Percentiles rank a stretch among this genome's conserved stretches.
Conservation (phyloP, 2,797 vertebrate species). For the Salmo trutta region DNA sequence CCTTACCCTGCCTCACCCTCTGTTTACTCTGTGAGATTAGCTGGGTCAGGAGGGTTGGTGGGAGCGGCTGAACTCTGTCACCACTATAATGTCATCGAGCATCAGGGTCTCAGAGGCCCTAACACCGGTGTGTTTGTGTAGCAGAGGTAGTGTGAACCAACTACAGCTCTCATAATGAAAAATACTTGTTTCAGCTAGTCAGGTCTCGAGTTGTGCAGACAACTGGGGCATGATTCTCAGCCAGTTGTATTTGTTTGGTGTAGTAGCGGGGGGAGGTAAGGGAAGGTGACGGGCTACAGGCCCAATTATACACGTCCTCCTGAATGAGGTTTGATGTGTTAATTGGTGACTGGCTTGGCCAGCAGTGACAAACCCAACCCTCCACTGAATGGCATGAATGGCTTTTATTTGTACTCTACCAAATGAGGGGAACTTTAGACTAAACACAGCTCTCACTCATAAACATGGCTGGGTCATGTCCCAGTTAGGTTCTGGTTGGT, state of each 20-base stretch:
- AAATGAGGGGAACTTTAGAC: slow-evolving; percentile 18
- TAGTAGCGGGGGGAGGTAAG: not conserved
- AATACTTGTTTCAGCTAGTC: not conserved
- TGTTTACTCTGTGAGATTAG: not conserved
- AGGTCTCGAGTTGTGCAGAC: not conserved
- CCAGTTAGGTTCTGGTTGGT: not conserved
- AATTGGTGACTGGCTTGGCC: slow-evolving; percentile 29
- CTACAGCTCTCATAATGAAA: not conserved
- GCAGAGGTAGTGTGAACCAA: not conserved
- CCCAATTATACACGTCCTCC: slow-evolving; percentile 12
- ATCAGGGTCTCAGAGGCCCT: not conserved
- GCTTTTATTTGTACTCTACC: slow-evolving; percentile 16
- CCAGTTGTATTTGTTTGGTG: slow-evolving; percentile 31
- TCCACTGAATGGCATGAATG: slow-evolving; percentile 9
- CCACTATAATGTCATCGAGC: not conserved
- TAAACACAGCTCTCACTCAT: slow-evolving; percentile 18
- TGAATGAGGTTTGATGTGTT: slow-evolving; percentile 30
- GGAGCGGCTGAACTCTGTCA: not conserved
- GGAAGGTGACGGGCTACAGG: not conserved
- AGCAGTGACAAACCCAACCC: slow-evolving; percentile 18
- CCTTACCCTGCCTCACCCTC: not conserved
- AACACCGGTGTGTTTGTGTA: not conserved
- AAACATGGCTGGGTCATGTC: not conserved
- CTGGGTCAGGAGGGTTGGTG: not conserved
- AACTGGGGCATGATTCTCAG: not conserved